Evolutionary conservation across 2,888 invertebrate genomes (phyloP), one percentile per base, ranked within the genome.

Genomic region (Nymphalis c-album): DNA sequence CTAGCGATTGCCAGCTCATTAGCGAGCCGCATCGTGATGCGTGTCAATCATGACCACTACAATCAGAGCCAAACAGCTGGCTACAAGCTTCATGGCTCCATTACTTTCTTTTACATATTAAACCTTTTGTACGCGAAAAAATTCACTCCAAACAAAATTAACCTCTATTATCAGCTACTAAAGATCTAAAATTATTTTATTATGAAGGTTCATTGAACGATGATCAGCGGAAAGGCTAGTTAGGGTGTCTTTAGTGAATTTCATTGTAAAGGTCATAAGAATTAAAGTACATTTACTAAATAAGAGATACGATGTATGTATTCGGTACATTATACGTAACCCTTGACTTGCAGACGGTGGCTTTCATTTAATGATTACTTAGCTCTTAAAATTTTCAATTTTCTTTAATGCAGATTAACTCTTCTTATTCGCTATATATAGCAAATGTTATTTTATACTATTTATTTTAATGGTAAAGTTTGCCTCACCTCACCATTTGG

Each of bases 1-100:
- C 75, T 77, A 78, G 73, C 85, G 85, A 88, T 86, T 82, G 82
- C 83, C 73, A 73, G 80, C 83, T 87, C 87, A 88, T 90, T 88
- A 89, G 83, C 74, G 4, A 77, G 75, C 70, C 76, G 78, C 76
- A 82, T 83, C 81, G 85, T 84, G 86, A 87, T 85, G 87, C 79
- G 75, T 84, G 90, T 88, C 88, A 88, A 87, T 90, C 88, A 87
- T 78, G 71, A 71, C 85, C 57, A 71, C 64, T 60, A 50, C 86
- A 87, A 86, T 85, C 61, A 63, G 40, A 59, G 35, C 61, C 59
- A 64, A 86, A 85, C 83, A 81, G 85, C 87, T 87, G 85, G 87
- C 88, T 88, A 87, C 82, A 40, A 57, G 57, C 57, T 40, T 18
- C 57, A 57, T 57, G 40, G 57, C 40, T 57, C 57, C 57, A 57